Evolutionary conservation across 1,140 invertebrate genomes (phyloP).

Genomic region (Saccostrea echinata): DNA sequence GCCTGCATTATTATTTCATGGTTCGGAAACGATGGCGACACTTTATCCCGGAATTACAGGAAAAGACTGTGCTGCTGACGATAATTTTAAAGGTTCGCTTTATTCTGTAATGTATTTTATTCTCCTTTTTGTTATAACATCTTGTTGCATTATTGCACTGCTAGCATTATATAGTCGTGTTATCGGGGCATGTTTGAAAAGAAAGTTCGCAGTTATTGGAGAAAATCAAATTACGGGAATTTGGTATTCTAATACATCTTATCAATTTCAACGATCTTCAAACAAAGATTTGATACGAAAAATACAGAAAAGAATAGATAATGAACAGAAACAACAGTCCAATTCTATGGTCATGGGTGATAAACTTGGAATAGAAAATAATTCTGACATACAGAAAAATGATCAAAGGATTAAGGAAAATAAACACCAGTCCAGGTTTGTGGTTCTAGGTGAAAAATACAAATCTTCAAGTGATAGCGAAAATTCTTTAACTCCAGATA

Average conservation of each 20-base stretch:
- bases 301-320: neutral
- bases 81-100: neutral
- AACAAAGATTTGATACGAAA: neutral
- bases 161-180: neutral
- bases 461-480: neutral
- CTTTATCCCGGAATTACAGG: neutral
- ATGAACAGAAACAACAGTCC: neutral
- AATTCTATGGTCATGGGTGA: too few relatives aligned
- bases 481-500: neutral
- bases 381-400: too few relatives aligned
- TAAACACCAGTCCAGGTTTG: neutral
- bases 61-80: conserved; percentile 29
- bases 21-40: conserved; percentile 33
- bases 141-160: neutral
- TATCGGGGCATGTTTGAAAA: neutral
- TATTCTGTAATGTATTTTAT: conserved; percentile 7
- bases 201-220: conserved; percentile 1
- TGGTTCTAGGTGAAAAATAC: neutral
- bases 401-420: too few relatives aligned
- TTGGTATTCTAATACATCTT: neutral
- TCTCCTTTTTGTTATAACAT: neutral
- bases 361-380: too few relatives aligned
- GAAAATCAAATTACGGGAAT: neutral
- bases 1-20: conserved; percentile 44
- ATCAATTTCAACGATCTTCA: neutral